These are phyloP conservation scores for Frieseomelitta varia DNA, from an alignment of 1,140 invertebrate genomes.

Conservation along the genomic window DNA sequence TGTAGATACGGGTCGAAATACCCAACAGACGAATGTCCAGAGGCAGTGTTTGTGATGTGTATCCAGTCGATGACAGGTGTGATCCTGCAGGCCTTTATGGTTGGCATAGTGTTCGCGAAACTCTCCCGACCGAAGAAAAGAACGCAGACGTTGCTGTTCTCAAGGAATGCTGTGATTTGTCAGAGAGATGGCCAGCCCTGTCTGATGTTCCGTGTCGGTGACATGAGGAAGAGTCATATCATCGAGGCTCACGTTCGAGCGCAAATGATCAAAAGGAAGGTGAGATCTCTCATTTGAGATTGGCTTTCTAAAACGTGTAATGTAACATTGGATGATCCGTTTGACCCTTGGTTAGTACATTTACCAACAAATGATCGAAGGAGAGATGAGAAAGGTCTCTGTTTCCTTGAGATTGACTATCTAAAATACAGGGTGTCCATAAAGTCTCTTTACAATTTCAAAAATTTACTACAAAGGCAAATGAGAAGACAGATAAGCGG, in stretches of 20 bases:
- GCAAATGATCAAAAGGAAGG: constrained; percentile 88
- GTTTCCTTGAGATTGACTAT: no score
- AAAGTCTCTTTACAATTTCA: no score
- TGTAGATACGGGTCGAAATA: constrained; percentile 76
- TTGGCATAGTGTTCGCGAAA: constrained; percentile 97
- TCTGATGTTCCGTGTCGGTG: constrained; percentile 97
- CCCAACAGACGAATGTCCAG: constrained; percentile 97
- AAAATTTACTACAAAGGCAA: no score
- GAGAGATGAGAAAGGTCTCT: constrained; percentile 43
- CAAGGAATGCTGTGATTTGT: constrained; percentile 95
- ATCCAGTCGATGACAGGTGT: constrained; percentile 98
- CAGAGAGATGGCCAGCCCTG: constrained; percentile 94
- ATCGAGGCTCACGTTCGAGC: constrained; percentile 96
- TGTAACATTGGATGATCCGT: no score
- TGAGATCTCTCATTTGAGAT: background rate
- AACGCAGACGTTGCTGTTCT: constrained; percentile 97
- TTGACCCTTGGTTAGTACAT: no score
- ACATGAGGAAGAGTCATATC: constrained; percentile 99
- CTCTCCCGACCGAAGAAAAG: constrained; percentile 98
- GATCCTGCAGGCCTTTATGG: constrained; percentile 93
- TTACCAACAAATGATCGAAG: constrained; percentile 88
- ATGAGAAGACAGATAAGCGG: no score
- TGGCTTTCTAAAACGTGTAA: background rate
- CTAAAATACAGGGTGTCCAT: no score
- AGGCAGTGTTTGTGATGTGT: constrained; percentile 98